Conservation (phyloP, 2,113 vertebrate species). For the Vombatus ursinus region DNA sequence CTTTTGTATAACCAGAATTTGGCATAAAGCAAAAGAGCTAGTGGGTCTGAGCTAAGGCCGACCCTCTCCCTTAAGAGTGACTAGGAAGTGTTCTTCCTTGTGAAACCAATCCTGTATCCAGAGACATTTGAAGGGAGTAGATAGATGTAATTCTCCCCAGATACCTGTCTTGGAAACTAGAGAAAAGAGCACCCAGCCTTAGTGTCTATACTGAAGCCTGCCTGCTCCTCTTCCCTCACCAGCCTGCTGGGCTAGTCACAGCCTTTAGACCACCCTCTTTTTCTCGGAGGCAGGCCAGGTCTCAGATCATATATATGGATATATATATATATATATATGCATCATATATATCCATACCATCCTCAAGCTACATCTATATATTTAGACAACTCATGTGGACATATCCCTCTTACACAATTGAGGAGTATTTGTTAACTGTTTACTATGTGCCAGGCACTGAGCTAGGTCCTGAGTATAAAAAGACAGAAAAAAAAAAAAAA, state of each 20-base stretch:
- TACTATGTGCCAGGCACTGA: background rate
- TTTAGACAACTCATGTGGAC: background rate
- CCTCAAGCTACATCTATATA: background rate
- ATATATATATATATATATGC: no score
- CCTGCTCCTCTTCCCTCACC: no score
- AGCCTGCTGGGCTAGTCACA: no score
- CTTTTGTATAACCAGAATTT: background rate
- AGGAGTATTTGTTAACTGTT: background rate
- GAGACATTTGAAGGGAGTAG: background rate
- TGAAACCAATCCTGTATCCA: background rate
- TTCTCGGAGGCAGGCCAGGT: no score
- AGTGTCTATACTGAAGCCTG: no score
- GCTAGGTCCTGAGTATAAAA: background rate
- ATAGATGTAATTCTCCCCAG: no score
- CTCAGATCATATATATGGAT: background rate
- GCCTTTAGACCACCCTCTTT: no score
- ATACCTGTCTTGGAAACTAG: no score
- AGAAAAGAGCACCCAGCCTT: no score
- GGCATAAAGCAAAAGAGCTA: no score
- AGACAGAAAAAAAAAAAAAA: background rate
- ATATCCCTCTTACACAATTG: background rate
- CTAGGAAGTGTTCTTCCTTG: background rate
- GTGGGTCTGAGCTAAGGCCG: background rate
- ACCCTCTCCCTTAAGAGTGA: background rate
- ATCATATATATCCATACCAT: background rate